Evolutionary conservation across 1,140 invertebrate genomes (phyloP), one percentile per base, ranked within the genome.

Genomic region (Drosophila ironensis): DNA sequence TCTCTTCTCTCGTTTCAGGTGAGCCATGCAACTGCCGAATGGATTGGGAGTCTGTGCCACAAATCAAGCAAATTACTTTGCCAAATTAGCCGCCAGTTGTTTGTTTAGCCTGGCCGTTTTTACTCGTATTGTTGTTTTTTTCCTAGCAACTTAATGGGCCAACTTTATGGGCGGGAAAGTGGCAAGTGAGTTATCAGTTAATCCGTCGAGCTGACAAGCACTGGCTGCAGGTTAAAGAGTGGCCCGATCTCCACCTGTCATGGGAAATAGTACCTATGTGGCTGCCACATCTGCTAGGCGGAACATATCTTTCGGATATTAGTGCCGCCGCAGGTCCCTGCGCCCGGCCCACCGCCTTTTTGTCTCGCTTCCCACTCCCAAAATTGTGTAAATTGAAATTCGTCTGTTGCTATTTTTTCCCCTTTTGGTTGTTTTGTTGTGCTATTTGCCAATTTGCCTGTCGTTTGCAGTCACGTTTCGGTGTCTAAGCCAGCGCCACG

Each of bases 371-470:
- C 42, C 42, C 44, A 56, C 33, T 30, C 48, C 28, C 17, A 30
- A 61, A 78, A 73, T 70, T 53, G 59, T 67, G 66, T 74, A 67
- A 81, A 72, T 81, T 80, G 66, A 80, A 80, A 75, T 64, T 64
- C 42, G 47, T 33, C 14, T 24, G 12, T 35, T 47, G 27, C 14
- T 24, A n/a, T 35, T 47, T 22, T 35, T 20, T 35, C 27, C 8
- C n/a, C n/a, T 52, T 52, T 41, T n/a, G 50, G 51, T 25, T 6
- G 24, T 2, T 14, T 14, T 38, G 19, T 57, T 14, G 27, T 48
- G 60, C 42, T 57, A 63, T 64, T 63, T 73, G 48, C 46, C 57
- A 71, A 70, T 81, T 77, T 61, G 40, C 47, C 64, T 66, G 71
- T 48, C 57, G 59, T 66, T 74, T 66, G 76, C 59, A 66, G 48